Evolutionary conservation across 1,140 invertebrate species (phyloP).

Genomic region (Drosophila biarmipes): DNA sequence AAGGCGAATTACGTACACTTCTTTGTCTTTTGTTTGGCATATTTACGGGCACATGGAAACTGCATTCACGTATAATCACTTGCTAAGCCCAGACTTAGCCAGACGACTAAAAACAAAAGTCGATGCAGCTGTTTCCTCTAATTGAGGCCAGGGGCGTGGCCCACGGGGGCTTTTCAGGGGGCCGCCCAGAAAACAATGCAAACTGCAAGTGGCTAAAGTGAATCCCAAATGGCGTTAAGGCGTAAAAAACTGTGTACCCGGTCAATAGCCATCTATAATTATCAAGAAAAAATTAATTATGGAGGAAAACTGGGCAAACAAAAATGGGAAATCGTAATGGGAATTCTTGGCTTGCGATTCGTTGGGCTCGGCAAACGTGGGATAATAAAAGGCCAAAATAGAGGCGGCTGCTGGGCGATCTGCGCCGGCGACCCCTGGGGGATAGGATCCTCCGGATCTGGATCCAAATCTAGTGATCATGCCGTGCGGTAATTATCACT

Average conservation of each 20-base stretch:
- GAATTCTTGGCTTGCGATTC: slow-evolving; percentile 15
- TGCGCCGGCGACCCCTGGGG: neutral
- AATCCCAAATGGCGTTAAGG: slow-evolving; percentile 17
- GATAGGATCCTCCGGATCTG: slow-evolving; percentile 6
- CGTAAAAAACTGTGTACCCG: slow-evolving; percentile 35
- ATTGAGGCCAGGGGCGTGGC: slow-evolving; percentile 36
- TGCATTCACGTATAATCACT: slow-evolving; percentile 50
- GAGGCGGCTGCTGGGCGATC: slow-evolving; percentile 7
- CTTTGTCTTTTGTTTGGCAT: slow-evolving; percentile 7
- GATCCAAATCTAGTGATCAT: slow-evolving; percentile 8
- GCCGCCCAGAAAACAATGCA: slow-evolving; percentile 25
- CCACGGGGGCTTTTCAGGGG: neutral
- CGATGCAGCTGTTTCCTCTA: slow-evolving; percentile 43
- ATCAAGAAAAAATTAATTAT: slow-evolving; percentile 38
- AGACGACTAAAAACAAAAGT: slow-evolving; percentile 49
- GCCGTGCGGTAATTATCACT: slow-evolving; percentile 21
- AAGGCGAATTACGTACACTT: slow-evolving; percentile 41
- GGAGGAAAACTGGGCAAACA: slow-evolving; percentile 45
- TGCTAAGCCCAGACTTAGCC: slow-evolving; percentile 41
- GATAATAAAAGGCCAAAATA: slow-evolving; percentile 6
- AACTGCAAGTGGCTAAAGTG: slow-evolving; percentile 30
- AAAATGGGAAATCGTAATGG: slow-evolving; percentile 12
- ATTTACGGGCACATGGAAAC: slow-evolving; percentile 4
- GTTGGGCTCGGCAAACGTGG: slow-evolving; percentile 18
- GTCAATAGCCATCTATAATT: slow-evolving; percentile 48